Conservation (phyloP, 2,797 vertebrate species). For the Neosalanx taihuensis region DNA sequence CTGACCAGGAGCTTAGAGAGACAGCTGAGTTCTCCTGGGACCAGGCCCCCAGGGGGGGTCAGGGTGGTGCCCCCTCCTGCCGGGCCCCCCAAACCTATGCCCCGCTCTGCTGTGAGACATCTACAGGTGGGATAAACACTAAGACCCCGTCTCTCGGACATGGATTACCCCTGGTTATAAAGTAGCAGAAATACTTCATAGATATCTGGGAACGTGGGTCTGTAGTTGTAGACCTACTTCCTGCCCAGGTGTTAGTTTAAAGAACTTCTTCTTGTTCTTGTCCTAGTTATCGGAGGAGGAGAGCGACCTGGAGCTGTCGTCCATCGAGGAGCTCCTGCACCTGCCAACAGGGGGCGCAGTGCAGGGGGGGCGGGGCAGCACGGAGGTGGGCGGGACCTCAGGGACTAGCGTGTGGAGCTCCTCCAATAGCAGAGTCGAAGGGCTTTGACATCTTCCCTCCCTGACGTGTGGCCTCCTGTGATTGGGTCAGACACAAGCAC, state of each 20-base stretch:
- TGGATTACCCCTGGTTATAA: no score
- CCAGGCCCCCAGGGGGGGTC: conserved; percentile 45
- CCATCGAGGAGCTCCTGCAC: conserved; percentile 59
- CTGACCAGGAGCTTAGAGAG: conserved; percentile 57
- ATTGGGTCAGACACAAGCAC: neutral
- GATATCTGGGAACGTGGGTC: no score
- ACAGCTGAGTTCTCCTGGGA: conserved; percentile 35
- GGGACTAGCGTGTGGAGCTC: conserved; percentile 57
- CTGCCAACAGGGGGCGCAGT: conserved; percentile 4
- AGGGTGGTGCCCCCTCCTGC: conserved; percentile 29
- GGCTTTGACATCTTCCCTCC: conserved; percentile 55
- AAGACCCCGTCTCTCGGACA: no score
- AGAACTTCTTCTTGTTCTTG: neutral
- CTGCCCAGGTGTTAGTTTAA: neutral
- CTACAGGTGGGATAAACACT: neutral
- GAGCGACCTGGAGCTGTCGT: conserved; percentile 65
- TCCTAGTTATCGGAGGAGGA: conserved; percentile 50
- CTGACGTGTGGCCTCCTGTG: neutral
- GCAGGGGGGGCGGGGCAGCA: conserved; percentile 24
- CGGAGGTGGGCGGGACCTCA: conserved; percentile 40
- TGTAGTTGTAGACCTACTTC: neutral
- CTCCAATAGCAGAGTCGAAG: conserved; percentile 37
- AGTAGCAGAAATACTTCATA: no score
- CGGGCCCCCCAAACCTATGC: conserved; percentile 4
- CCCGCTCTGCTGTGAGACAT: conserved; percentile 19